Percentiles rank a stretch among this genome's conserved stretches.
These are phyloP conservation scores for Oreochromis niloticus DNA, from an alignment of 2,113 vertebrate species.

Conservation along the genomic window DNA sequence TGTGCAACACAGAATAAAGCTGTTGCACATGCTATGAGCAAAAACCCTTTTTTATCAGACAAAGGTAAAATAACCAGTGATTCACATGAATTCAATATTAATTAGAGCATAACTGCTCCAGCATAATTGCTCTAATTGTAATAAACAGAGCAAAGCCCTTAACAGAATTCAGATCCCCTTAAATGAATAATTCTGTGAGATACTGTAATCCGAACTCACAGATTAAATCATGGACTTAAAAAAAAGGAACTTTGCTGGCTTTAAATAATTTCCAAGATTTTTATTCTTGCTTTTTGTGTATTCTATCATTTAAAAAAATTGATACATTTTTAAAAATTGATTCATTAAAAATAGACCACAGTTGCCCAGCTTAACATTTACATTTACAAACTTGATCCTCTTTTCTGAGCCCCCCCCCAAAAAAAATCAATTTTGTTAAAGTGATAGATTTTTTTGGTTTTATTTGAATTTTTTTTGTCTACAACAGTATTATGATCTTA, in stretches of 20 bases:
- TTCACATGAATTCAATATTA: not conserved
- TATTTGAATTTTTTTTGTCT: not conserved
- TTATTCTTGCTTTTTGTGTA: not conserved
- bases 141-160: not conserved
- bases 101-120: not conserved
- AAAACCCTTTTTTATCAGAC: not conserved
- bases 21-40: not conserved
- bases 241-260: not conserved
- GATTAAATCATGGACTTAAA: accelerated
- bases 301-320: accelerated
- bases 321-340: not conserved
- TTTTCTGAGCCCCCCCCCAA: not conserved
- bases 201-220: not conserved
- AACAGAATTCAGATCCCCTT: not conserved
- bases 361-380: not conserved
- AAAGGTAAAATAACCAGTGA: not conserved
- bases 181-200: not conserved
- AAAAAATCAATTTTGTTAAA: not conserved
- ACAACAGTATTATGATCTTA: not conserved
- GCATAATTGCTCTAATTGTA: not conserved
- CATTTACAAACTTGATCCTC: not conserved
- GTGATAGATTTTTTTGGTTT: not conserved
- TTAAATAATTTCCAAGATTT: not conserved
- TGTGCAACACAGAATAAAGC: not conserved
- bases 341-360: not conserved